Evolutionary conservation across 2,113 vertebrate genomes (phyloP), one percentile per base, ranked within the genome.

Genomic region (Vimba vimba): DNA sequence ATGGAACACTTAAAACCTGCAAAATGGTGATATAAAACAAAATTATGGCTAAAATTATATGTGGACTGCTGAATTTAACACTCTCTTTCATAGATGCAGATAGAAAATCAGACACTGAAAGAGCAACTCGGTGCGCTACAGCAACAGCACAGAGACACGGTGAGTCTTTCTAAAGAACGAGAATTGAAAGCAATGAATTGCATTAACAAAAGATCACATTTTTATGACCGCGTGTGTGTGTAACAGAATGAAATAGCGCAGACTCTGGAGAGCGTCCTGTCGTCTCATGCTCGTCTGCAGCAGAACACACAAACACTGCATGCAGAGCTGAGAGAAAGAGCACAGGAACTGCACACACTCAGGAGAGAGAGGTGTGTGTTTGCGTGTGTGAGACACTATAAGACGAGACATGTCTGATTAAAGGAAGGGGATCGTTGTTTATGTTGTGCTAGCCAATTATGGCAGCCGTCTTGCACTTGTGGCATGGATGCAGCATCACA

Each of bases 341-440:
- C 94, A 5, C 89, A 91, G 0, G 93, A 95, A 86, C 91, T 94
- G 30, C 85, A 80, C 43, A 88, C 83, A 77, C 92, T 95, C 81
- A 90, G 89, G 79, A 93, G 85, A 47, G 91, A 95, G 75, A 95
- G 93, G 94, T 95, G 85, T 59, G 87, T 60, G 69, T 80, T 45
- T 57, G 17, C 17, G 15, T 52, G 12, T 79, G 66, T 80, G 82
- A 2, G 30, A 21, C 0, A 36, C 15, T 30, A 4, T 57, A 36
- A 36, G 15, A 36, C 3, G 64, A 33, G 13, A 68, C 6, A 68
- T 15, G 6, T 68, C 13, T 30, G 27, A 5, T 39, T 69, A 39
- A 3, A 69, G 2, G 4, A 36, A 69, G 2, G 30, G 64, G 64
- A 27, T 68, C 4, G 15, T 64, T 15, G 27, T 27, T 27, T 15